Base-by-base conservation (phyloP, 2,797 vertebrate species). In the Tenualosa thibaudeaui region DNA sequence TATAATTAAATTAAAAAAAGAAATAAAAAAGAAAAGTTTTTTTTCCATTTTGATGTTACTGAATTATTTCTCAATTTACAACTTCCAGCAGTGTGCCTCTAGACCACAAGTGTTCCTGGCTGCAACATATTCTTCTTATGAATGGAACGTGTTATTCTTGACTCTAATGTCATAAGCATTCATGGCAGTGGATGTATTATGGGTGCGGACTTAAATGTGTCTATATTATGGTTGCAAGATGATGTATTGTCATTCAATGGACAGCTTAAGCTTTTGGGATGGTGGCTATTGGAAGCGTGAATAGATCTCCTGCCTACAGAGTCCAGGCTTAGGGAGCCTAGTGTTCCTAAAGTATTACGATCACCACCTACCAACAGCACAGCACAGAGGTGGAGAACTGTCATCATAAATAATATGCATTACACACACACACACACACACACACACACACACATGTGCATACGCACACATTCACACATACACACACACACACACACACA, bases 351-450 rank as follows among this genome's bases (percentile, higher is more conserved):
- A 26, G 26, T 26, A 37, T 71, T 71, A 71, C 6, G 26, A 1
- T 31, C 24, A 4, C 56, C 56, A n/a, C 56, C 56, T 71, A 71
- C 37, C 65, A 71, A 26, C 3, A 31, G 3, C 5, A 31, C 65
- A 71, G 65, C 24, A 37, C 10, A 71, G 24, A 37, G 65, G 3
- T 8, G 65, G 26, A 24, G 26, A 31, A 26, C 26, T 71, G 26
- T 71, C 65, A 71, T 71, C 10, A 71, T 71, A 40, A 65, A 65
- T 65, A 46, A 65, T 65, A 65, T 65, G 9, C 24, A 65, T 65
- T 15, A 71, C 65, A 71, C 56, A 46, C 3, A 24, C 31, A 43
- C 82, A 40, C 13, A 43, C 82, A 60, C 24, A 7, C 53, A 58
- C 81, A 19, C 81, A 82, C 81, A 26, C 62, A 68, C 62, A 26